Evolutionary conservation across 1,140 invertebrate species (phyloP).

Genomic region (Solen grandis): DNA sequence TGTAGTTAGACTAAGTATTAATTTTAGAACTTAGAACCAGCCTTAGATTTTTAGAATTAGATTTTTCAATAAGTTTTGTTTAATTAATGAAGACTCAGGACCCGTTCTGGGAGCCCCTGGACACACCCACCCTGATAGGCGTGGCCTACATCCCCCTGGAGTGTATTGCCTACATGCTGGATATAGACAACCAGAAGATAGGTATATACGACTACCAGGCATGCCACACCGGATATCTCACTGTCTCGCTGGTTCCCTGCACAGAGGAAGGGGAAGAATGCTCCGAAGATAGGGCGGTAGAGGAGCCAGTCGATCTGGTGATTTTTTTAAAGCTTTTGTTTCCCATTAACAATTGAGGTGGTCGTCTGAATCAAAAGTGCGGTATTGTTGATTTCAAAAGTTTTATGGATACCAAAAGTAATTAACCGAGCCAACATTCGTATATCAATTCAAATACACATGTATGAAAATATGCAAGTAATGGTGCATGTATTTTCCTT

Average conservation of each 20-base stretch:
- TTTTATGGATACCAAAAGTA: no score
- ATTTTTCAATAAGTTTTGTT: neutral
- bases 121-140: conserved; percentile 58
- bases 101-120: conserved; percentile 67
- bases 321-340: neutral
- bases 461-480: no score
- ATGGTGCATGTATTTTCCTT: no score
- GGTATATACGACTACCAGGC: conserved; percentile 63
- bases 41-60: no score
- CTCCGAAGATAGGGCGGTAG: conserved; percentile 43
- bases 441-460: no score
- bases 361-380: no score
- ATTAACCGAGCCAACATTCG: no score
- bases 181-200: conserved; percentile 57
- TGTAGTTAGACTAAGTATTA: no score
- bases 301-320: conserved; percentile 58
- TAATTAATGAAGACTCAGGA: conserved; percentile 55
- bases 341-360: no score
- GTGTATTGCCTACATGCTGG: conserved; percentile 62
- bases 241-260: conserved; percentile 69
- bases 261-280: conserved; percentile 66
- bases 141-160: conserved; percentile 60
- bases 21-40: no score
- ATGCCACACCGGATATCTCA: conserved; percentile 45
- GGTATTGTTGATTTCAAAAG: no score